Evolutionary conservation across 1,140 invertebrate genomes (phyloP).

Genomic region (Ostrea denselamellosa): DNA sequence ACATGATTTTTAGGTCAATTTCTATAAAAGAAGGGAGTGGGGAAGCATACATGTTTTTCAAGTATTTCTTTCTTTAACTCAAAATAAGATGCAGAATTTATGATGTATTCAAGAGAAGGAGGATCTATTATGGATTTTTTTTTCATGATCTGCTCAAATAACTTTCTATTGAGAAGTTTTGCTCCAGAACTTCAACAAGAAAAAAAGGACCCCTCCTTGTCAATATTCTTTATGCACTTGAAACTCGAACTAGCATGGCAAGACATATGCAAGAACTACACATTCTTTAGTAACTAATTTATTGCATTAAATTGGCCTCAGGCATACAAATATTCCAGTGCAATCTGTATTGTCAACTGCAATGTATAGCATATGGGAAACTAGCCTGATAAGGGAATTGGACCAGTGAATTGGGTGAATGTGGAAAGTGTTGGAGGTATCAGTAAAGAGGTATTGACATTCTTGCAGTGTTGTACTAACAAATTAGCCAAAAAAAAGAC

Average conservation of each 20-base stretch:
- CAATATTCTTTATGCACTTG: not conserved
- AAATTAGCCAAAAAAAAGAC: not conserved
- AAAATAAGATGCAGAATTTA: too few relatives aligned
- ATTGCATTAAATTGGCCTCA: slow-evolving; percentile 8
- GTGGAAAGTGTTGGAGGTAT: not conserved
- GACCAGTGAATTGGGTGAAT: not conserved
- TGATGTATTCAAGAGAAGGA: too few relatives aligned
- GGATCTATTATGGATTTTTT: too few relatives aligned
- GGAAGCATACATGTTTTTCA: too few relatives aligned
- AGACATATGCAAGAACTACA: not conserved
- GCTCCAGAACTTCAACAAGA: too few relatives aligned
- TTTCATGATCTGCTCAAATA: too few relatives aligned
- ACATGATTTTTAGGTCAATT: too few relatives aligned
- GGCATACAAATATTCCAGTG: slow-evolving; percentile 6
- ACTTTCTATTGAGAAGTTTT: too few relatives aligned
- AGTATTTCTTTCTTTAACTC: too few relatives aligned
- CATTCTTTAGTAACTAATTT: slow-evolving; percentile 35
- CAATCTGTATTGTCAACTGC: slow-evolving; percentile 8
- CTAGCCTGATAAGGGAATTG: slow-evolving; percentile 10
- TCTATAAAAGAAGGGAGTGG: too few relatives aligned
- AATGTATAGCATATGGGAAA: not conserved
- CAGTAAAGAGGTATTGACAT: not conserved
- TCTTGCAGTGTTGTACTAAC: not conserved
- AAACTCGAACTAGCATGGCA: not conserved
- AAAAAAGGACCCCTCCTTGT: too few relatives aligned